Evolutionary conservation across 2,113 vertebrate species (phyloP), one percentile per base, ranked within the genome.

Genomic region (Junco hyemalis): DNA sequence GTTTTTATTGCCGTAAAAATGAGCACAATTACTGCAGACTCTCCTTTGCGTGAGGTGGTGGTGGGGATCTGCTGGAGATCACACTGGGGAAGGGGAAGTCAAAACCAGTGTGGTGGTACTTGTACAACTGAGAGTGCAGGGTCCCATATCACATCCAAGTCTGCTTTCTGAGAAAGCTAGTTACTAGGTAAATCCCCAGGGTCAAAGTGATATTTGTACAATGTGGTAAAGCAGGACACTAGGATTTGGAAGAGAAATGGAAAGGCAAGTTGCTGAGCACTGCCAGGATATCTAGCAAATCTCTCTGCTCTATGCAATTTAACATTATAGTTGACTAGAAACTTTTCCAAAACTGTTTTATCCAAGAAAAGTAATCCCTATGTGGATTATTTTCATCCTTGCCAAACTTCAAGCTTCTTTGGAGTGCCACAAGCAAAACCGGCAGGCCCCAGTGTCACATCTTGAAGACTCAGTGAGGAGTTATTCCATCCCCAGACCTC

Each of bases 71-170:
- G 10, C 28, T 74, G 54, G 56, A 81, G n/a, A 74, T 18, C 5
- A 2, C 9, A 0, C 0, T 0, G 4, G 12, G 33, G 2, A 9
- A 26, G 9, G 5, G 9, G 19, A 5, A 40, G 11, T 17, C n/a
- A 57, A 40, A 80, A 26, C 18, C 17, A 51, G 5, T 9, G 8
- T 29, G 19, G 8, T 28, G 25, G 11, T 31, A 48, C 28, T 22
- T 11, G 15, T 28, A 36, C 7, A 61, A 25, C 3, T 50, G 17
- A 8, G 23, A 47, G n/a, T 6, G 66, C 42, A 38, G 12, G 51
- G 10, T 21, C 16, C 11, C 47, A 69, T 12, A 23, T 33, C 23
- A 31, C 54, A 73, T 33, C 18, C 0, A 1, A 51, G 26, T 11
- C 54, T 77, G 16, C 64, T 80, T 77, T 83, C 63, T 76, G 23